Evolutionary conservation across 2,888 invertebrate species (phyloP).

Genomic region (Palloptera scutellata): DNA sequence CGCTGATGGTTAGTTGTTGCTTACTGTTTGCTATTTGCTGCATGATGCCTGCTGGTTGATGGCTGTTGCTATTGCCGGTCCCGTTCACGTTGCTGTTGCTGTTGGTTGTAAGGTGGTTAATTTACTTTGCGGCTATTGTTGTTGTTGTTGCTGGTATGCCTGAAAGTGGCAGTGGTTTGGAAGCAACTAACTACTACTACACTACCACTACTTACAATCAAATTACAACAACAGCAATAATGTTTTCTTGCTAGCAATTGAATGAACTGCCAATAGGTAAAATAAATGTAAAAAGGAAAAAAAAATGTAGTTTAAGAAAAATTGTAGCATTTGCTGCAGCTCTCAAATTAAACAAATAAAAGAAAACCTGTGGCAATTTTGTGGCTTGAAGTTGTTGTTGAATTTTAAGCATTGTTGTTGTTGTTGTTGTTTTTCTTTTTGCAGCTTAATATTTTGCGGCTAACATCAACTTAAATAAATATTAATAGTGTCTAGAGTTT

Average conservation of each 20-base stretch:
- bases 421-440: not conserved
- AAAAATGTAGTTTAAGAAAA: not conserved
- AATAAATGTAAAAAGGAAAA: constrained; percentile 5
- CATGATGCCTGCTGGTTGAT: not conserved
- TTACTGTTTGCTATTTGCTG: constrained; percentile 3
- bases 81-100: not conserved
- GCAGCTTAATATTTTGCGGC: not conserved
- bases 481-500: too few relatives aligned
- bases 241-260: not conserved
- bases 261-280: constrained; percentile 21
- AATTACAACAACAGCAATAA: constrained; percentile 4
- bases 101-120: not conserved
- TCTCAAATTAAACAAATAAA: not conserved
- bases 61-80: not conserved
- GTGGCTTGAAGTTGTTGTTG: constrained; percentile 16
- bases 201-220: not conserved
- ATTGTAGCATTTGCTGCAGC: not conserved
- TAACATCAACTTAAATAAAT: too few relatives aligned
- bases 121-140: constrained; percentile 17
- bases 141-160: constrained; percentile 22
- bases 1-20: constrained; percentile 9
- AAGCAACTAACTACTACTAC: constrained; percentile 1
- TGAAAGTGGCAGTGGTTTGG: constrained; percentile 16
- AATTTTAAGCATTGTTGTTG: not conserved
- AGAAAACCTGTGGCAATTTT: constrained; percentile 21